Percentiles rank a stretch among this genome's conserved stretches.
Evolutionary conservation across 2,888 invertebrate genomes (phyloP).

Genomic region (Hyles lineata): DNA sequence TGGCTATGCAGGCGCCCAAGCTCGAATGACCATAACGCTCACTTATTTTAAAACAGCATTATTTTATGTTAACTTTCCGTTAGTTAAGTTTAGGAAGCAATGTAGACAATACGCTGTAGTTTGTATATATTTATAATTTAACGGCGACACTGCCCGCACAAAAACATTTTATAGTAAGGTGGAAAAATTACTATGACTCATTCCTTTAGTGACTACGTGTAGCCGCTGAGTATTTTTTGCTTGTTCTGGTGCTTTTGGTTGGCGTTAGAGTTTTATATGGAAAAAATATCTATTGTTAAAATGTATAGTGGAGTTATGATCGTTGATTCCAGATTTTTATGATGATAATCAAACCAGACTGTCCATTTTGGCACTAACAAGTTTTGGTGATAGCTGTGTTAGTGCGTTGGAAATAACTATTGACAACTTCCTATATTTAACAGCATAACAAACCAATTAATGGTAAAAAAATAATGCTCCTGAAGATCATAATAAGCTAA

Average conservation of each 20-base stretch:
- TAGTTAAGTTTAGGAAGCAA: conserved; percentile 39
- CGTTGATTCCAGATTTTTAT: conserved; percentile 1
- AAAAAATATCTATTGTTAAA: conserved; percentile 19
- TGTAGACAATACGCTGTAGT: conserved; percentile 42
- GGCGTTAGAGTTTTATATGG: conserved; percentile 33
- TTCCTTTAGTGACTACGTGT: conserved; percentile 35
- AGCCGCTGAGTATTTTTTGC: conserved; percentile 31
- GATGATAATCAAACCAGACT: conserved; percentile 1
- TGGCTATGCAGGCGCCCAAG: conserved; percentile 46
- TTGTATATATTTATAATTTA: conserved; percentile 21
- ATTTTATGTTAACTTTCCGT: conserved; percentile 18
- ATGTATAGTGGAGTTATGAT: conserved; percentile 6
- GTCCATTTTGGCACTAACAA: not conserved
- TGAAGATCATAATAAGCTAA: too few species aligned
- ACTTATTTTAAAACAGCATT: conserved; percentile 9
- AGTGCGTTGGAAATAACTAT: too few species aligned
- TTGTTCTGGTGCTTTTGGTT: conserved; percentile 38
- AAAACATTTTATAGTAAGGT: conserved; percentile 20
- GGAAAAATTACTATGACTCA: conserved; percentile 14
- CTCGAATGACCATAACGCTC: conserved; percentile 41
- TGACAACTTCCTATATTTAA: too few species aligned
- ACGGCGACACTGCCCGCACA: conserved; percentile 21
- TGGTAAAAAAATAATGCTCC: too few species aligned
- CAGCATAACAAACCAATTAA: too few species aligned
- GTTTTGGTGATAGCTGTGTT: not conserved